Conservation (phyloP, 2,888 invertebrate species). For the Iphiclides podalirius region DNA sequence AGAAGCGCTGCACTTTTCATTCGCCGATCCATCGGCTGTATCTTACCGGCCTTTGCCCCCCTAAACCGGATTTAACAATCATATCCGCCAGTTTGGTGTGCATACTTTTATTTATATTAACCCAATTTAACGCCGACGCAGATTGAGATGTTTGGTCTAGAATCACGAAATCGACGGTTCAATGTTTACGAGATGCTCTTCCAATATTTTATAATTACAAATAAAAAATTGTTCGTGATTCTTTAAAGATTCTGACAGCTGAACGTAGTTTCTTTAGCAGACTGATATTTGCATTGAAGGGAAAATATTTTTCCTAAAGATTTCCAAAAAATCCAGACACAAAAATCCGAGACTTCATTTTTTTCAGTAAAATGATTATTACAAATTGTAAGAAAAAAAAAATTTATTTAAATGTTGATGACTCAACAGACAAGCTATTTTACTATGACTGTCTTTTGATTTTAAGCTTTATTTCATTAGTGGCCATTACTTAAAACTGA, state of each 20-base stretch:
- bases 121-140: conserved; percentile 6
- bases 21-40: neutral
- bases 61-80: neutral
- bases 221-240: conserved; percentile 15
- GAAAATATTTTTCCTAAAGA: neutral
- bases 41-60: neutral
- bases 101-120: conserved; percentile 10
- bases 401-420: no score
- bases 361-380: neutral
- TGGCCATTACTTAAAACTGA: no score
- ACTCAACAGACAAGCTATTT: no score
- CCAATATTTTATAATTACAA: conserved; percentile 17
- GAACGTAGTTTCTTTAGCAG: neutral
- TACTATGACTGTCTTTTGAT: no score
- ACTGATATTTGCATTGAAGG: neutral
- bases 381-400: no score
- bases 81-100: no score
- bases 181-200: conserved; percentile 20
- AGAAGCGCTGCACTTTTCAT: conserved; percentile 6
- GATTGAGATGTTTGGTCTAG: conserved; percentile 12
- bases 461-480: no score
- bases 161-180: conserved; percentile 1
- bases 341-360: neutral
- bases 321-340: no score
- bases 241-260: neutral